phyloP scores from a whole-genome alignment of 2,888 invertebrate genomes.

The Mesorhabditis spiculigera region DNA sequence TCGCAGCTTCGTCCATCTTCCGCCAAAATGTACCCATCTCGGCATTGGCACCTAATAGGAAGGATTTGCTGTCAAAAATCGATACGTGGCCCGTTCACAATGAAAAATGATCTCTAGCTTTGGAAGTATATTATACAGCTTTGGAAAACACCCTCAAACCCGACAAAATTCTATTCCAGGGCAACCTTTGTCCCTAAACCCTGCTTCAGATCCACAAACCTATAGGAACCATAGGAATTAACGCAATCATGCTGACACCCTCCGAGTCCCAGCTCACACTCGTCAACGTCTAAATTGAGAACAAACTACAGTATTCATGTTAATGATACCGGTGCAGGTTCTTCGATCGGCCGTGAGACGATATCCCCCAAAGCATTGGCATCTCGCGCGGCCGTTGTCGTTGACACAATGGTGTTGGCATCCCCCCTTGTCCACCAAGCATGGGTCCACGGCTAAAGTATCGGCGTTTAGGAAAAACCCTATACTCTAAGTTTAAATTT shows the following conservation, averaged over 20 bases:
- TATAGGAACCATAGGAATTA: constrained; percentile 79
- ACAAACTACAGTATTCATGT: too few species aligned
- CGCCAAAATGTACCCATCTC: constrained; percentile 34
- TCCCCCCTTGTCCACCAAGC: constrained; percentile 75
- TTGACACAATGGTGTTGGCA: constrained; percentile 85
- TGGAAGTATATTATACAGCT: not conserved
- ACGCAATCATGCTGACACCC: constrained; percentile 76
- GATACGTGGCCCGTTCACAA: too few species aligned
- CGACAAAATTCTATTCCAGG: not conserved
- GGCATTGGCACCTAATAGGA: constrained; percentile 29
- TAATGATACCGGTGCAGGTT: constrained; percentile 72
- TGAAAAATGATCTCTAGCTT: not conserved
- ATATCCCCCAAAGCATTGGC: constrained; percentile 79
- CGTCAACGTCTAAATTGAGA: constrained; percentile 70
- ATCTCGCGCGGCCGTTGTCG: constrained; percentile 77
- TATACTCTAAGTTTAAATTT: not conserved
- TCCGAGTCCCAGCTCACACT: constrained; percentile 72
- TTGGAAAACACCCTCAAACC: too few species aligned
- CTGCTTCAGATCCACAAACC: constrained; percentile 63
- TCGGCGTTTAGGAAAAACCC: not conserved
- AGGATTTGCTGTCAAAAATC: not conserved
- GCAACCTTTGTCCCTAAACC: too few species aligned
- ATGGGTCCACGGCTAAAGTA: constrained; percentile 75
- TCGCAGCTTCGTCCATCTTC: constrained; percentile 54
- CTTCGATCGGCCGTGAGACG: constrained; percentile 77